phyloP scores from a whole-genome alignment of 2,888 invertebrate genomes.

The Toxonevra muliebris region DNA sequence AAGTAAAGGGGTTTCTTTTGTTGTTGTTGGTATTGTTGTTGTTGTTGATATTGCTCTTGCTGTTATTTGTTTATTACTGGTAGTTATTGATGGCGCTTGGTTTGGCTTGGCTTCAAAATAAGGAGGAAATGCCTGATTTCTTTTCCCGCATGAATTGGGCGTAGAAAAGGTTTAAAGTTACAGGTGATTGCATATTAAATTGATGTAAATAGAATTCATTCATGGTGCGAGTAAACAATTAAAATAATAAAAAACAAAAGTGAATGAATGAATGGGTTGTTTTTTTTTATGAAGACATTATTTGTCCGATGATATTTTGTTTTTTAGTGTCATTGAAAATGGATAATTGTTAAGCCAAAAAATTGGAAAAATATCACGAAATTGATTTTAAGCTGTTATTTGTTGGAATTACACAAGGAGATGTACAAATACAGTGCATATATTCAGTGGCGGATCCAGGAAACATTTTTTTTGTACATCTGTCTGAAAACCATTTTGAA shows the following conservation, averaged over 20 bases:
- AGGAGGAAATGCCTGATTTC: too few species aligned
- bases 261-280: neutral
- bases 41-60: too few species aligned
- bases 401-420: neutral
- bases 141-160: slow-evolving; percentile 3
- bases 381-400: slow-evolving; percentile 6
- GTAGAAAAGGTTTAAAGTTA: slow-evolving; percentile 50
- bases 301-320: neutral
- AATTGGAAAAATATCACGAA: slow-evolving; percentile 6
- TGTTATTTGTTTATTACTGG: too few species aligned
- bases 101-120: too few species aligned
- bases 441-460: too few species aligned
- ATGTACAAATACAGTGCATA: neutral
- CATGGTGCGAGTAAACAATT: neutral
- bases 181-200: slow-evolving; percentile 58
- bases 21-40: neutral
- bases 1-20: slow-evolving; percentile 13
- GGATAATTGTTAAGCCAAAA: neutral
- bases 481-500: too few species aligned
- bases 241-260: neutral
- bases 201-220: slow-evolving; percentile 6
- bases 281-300: neutral
- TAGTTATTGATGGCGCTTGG: too few species aligned
- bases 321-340: neutral
- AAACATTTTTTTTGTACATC: too few species aligned